A percentile compares a stretch with the other conserved stretches of the same genome.
Evolutionary conservation across 2,797 vertebrate genomes (phyloP).

Genomic region (Mareca penelope): DNA sequence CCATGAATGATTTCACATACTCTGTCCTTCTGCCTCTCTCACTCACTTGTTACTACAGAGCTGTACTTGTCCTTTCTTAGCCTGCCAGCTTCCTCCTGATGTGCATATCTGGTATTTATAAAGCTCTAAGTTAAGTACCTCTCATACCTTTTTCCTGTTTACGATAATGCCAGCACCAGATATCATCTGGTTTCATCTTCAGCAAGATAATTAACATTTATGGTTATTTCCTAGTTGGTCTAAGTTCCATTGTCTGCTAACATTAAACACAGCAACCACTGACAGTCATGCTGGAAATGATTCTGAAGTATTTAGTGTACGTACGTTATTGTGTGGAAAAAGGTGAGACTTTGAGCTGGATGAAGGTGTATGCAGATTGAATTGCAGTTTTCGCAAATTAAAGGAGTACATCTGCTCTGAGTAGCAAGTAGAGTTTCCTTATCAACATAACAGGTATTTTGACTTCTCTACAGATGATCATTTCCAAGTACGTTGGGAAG

Average conservation of each 20-base stretch:
- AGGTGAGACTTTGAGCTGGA: neutral
- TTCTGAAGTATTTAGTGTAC: neutral
- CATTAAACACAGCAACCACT: neutral
- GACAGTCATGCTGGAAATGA: neutral
- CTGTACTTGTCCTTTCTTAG: neutral
- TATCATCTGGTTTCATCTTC: conserved; percentile 7
- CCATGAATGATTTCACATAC: neutral
- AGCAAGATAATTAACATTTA: conserved; percentile 24
- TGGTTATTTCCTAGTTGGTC: conserved; percentile 7
- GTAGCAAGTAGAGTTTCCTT: neutral
- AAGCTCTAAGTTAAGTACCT: neutral
- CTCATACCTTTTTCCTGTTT: neutral
- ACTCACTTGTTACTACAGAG: neutral
- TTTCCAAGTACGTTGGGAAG: neutral
- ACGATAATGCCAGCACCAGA: neutral
- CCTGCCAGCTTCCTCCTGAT: neutral
- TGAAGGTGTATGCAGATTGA: neutral
- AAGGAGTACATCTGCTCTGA: neutral
- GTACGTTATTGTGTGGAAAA: neutral
- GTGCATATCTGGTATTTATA: conserved; percentile 14
- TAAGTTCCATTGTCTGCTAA: neutral
- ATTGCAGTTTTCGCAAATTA: neutral
- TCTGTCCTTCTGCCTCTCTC: neutral
- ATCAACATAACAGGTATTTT: neutral
- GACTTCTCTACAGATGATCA: neutral